phyloP scores from a whole-genome alignment of 2,113 vertebrate genomes.

The Myiozetetes cayanensis region DNA sequence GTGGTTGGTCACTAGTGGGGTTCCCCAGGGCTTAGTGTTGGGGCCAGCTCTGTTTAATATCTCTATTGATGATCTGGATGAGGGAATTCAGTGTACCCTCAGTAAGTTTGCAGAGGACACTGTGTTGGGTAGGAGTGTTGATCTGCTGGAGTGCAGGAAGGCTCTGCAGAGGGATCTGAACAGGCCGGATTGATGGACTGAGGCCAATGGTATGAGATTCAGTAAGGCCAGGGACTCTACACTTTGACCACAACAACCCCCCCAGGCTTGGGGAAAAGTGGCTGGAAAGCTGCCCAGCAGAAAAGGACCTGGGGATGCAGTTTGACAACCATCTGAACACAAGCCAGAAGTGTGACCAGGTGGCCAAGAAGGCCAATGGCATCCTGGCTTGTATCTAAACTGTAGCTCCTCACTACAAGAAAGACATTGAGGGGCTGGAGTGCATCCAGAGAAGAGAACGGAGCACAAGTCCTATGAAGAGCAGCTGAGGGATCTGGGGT shows the following conservation, averaged over 20 bases:
- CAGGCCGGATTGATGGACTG: rapidly evolving
- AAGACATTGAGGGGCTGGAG: neutral
- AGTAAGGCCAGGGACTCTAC: rapidly evolving
- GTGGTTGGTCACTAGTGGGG: neutral
- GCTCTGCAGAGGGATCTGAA: neutral
- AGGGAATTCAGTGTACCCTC: rapidly evolving
- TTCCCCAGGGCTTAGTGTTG: neutral
- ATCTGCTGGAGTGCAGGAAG: neutral
- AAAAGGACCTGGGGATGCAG: neutral
- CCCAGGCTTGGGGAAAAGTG: neutral
- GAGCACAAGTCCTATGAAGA: neutral
- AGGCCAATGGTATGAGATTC: neutral
- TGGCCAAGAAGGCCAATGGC: neutral
- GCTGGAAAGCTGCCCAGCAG: neutral
- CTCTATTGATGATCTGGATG: neutral
- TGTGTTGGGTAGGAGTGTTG: neutral
- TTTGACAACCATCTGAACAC: rapidly evolving
- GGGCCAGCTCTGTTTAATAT: neutral
- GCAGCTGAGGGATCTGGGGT: neutral
- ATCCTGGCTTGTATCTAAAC: neutral
- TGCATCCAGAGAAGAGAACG: rapidly evolving
- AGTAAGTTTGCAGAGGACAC: neutral
- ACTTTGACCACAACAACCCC: neutral
- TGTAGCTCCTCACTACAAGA: neutral
- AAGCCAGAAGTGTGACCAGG: neutral